Conservation (phyloP, 2,113 vertebrate genomes). For the Catharus fuscescens region DNA sequence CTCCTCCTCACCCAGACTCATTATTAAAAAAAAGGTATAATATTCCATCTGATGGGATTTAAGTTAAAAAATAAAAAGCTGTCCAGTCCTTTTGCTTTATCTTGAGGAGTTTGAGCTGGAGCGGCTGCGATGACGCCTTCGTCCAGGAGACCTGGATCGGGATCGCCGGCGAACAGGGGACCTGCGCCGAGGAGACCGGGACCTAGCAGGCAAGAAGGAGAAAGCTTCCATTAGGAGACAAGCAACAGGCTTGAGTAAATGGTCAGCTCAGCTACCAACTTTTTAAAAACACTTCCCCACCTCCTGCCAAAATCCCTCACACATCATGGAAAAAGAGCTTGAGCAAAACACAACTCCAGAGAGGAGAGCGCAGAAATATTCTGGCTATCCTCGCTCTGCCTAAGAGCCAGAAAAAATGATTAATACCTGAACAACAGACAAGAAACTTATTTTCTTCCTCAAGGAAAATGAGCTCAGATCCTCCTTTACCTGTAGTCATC, state of each 20-base stretch:
- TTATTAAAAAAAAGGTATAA: constrained; percentile 61
- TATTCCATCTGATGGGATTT: constrained; percentile 38
- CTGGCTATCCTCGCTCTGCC: not conserved
- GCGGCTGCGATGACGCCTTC: constrained; percentile 92
- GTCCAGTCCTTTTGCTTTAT: constrained; percentile 73
- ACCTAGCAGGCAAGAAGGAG: constrained; percentile 70
- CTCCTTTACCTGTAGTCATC: not conserved
- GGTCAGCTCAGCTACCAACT: not conserved
- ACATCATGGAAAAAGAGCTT: not conserved
- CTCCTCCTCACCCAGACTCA: not conserved
- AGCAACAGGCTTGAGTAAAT: accelerated
- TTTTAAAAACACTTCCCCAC: not conserved
- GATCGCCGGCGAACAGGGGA: constrained; percentile 91
- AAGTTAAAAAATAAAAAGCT: constrained; percentile 67
- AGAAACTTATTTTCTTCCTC: not conserved
- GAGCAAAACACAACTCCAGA: not conserved
- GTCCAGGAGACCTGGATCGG: constrained; percentile 90
- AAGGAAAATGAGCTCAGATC: not conserved
- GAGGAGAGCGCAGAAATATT: not conserved
- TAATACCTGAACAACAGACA: not conserved
- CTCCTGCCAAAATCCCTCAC: not conserved
- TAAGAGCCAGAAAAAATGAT: not conserved
- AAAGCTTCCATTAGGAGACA: not conserved
- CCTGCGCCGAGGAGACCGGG: constrained; percentile 92
- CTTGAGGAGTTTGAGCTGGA: constrained; percentile 98